A percentile compares a stretch with the other conserved stretches of the same genome.
phyloP scores from a whole-genome alignment of 2,888 invertebrate genomes.

The Eristalinus sepulchralis region DNA sequence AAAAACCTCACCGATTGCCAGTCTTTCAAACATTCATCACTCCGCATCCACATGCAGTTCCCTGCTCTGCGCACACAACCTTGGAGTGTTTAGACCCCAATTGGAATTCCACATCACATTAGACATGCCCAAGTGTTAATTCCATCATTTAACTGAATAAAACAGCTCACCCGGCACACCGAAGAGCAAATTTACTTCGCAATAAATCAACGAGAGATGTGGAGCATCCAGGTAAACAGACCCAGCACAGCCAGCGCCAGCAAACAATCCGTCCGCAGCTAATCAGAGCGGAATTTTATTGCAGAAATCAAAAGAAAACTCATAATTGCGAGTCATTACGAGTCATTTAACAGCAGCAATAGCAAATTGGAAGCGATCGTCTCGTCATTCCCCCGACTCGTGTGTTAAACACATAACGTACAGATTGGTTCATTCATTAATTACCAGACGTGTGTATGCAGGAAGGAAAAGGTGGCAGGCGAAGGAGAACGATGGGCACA shows the following conservation, averaged over 20 bases:
- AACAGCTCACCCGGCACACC: neutral
- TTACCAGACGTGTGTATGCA: neutral
- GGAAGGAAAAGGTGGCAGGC: neutral
- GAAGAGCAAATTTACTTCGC: neutral
- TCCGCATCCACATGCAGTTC: neutral
- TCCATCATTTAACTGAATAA: neutral
- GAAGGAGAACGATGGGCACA: neutral
- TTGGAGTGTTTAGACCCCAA: neutral
- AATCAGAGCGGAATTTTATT: slow-evolving; percentile 36
- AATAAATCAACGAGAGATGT: neutral
- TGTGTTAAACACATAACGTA: neutral
- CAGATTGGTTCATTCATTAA: neutral
- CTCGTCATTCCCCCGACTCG: neutral
- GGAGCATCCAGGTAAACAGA: slow-evolving; percentile 15
- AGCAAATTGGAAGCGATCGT: neutral
- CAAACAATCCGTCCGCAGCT: neutral
- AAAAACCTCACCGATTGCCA: too few relatives aligned
- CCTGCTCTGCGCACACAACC: neutral
- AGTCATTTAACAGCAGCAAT: neutral
- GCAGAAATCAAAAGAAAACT: slow-evolving; percentile 3
- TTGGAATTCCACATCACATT: neutral
- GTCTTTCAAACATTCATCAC: too few relatives aligned
- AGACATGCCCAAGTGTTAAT: neutral
- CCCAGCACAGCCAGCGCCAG: neutral
- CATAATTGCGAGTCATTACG: neutral